These are phyloP conservation scores for Octodon degus DNA, from an alignment of 2,113 vertebrate genomes.

Conservation along the genomic window DNA sequence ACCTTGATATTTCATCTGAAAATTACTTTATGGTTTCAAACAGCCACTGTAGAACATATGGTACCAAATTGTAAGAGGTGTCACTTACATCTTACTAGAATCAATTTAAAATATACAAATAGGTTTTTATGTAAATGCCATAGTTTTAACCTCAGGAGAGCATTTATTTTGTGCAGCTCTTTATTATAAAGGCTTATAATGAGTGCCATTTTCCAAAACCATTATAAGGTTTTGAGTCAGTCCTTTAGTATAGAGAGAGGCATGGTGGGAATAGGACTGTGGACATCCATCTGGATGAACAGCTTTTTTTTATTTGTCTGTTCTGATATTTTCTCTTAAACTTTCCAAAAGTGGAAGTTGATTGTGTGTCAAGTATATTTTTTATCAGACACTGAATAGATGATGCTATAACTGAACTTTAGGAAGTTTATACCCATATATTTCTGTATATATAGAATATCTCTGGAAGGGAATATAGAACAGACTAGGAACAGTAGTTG, in stretches of 20 bases:
- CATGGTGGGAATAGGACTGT: not conserved
- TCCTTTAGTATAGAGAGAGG: not conserved
- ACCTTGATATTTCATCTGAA: not conserved
- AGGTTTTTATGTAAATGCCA: not conserved
- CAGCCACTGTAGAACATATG: not conserved
- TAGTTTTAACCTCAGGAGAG: not conserved
- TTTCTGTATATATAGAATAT: not conserved
- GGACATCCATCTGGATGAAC: not conserved
- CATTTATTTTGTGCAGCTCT: not conserved
- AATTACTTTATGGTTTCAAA: not conserved
- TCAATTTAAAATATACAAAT: not conserved
- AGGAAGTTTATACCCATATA: not conserved
- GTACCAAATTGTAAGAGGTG: not conserved
- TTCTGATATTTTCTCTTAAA: not conserved
- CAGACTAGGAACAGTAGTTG: not conserved
- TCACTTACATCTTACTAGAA: not conserved
- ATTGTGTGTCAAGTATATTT: not conserved
- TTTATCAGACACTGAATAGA: not conserved
- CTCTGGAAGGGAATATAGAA: not conserved
- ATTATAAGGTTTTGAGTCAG: not conserved
- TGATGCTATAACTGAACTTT: not conserved
- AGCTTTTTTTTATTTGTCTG: rapidly evolving
- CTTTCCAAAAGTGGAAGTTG: not conserved
- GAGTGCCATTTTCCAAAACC: not conserved
- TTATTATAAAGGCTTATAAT: not conserved